These are phyloP conservation scores for Apocrypta bakeri DNA, from an alignment of 1,140 invertebrate genomes.

Conservation along the genomic window DNA sequence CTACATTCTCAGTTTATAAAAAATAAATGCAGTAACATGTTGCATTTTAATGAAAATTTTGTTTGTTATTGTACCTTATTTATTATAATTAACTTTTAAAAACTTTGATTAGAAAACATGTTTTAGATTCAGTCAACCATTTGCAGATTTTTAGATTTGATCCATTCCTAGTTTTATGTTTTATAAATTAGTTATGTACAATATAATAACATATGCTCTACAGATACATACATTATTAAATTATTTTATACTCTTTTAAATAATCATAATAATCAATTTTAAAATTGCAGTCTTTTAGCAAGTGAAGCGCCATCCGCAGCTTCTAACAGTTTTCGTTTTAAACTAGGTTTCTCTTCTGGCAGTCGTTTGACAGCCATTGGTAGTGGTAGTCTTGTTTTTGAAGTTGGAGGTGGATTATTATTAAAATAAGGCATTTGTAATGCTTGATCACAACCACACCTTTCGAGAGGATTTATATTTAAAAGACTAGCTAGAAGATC, in stretches of 20 bases:
- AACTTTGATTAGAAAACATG: slow-evolving; percentile 26
- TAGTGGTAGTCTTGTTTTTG: slow-evolving; percentile 86
- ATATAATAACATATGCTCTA: slow-evolving; percentile 44
- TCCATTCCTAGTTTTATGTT: slow-evolving; percentile 25
- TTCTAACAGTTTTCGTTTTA: slow-evolving; percentile 85
- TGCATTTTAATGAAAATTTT: slow-evolving; percentile 53
- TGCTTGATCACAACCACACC: slow-evolving; percentile 88
- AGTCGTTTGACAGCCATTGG: slow-evolving; percentile 79
- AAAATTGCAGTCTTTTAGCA: slow-evolving; percentile 81
- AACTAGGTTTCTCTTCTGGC: slow-evolving; percentile 79
- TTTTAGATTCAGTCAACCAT: background rate
- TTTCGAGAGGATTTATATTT: slow-evolving; percentile 87
- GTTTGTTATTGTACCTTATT: slow-evolving; percentile 27
- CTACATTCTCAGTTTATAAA: slow-evolving; percentile 59
- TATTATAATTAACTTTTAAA: background rate
- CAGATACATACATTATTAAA: slow-evolving; percentile 39
- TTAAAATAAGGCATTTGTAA: slow-evolving; percentile 90
- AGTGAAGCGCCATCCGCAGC: slow-evolving; percentile 80
- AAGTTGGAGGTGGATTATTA: slow-evolving; percentile 92
- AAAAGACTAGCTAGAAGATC: slow-evolving; percentile 88
- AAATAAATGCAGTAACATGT: slow-evolving; percentile 53
- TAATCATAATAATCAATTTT: slow-evolving; percentile 54
- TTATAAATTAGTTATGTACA: slow-evolving; percentile 41
- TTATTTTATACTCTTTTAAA: no score
- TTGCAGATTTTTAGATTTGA: background rate